Evolutionary conservation across 1,140 invertebrate species (phyloP).

Genomic region (Anoplophora glabripennis): DNA sequence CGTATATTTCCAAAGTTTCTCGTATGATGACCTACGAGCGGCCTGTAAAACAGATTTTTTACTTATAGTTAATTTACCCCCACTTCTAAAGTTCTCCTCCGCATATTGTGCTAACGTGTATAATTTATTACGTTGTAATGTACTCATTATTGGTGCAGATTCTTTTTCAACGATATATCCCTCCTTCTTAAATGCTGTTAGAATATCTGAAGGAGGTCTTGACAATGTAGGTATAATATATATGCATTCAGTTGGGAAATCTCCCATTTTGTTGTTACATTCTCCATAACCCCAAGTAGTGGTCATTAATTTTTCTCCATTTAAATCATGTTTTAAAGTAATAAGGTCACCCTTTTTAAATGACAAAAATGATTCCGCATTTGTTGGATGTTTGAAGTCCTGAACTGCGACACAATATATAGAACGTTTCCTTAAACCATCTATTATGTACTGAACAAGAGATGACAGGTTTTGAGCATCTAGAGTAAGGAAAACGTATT

Average conservation of each 20-base stretch:
- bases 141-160: conserved; percentile 51
- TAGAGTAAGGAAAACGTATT: conserved; percentile 87
- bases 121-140: conserved; percentile 62
- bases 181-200: conserved; percentile 60
- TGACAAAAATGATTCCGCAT: conserved; percentile 32
- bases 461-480: conserved; percentile 83
- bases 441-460: conserved; percentile 79
- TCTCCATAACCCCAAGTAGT: conserved; percentile 73
- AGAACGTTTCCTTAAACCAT: conserved; percentile 83
- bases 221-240: conserved; percentile 82
- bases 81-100: conserved; percentile 71
- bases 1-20: conserved; percentile 80
- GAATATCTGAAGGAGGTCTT: conserved; percentile 63
- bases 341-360: conserved; percentile 80
- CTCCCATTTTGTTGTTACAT: conserved; percentile 68
- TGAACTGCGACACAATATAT: conserved; percentile 78
- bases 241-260: conserved; percentile 84
- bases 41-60: conserved; percentile 64
- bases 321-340: conserved; percentile 69
- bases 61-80: conserved; percentile 57
- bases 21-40: conserved; percentile 53
- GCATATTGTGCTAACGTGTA: conserved; percentile 82
- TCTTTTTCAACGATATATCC: conserved; percentile 50
- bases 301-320: conserved; percentile 71
- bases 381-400: conserved; percentile 67